Evolutionary conservation across 1,140 invertebrate genomes (phyloP), one percentile per base, ranked within the genome.

Genomic region (Carposina sasakii): DNA sequence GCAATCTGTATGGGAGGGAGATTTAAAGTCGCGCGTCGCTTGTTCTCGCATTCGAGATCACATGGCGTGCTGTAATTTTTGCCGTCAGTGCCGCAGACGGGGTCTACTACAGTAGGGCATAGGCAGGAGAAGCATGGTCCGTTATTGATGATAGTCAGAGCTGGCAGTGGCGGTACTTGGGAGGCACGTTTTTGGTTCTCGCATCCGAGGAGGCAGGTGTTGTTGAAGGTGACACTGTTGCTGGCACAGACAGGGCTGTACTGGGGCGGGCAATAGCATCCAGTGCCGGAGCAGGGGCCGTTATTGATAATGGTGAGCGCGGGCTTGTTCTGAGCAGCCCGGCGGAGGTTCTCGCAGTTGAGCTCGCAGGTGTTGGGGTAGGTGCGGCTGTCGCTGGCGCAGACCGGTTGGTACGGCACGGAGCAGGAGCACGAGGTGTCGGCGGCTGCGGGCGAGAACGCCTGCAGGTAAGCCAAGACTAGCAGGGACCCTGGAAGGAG

Each of bases 321-420:
- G 2, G 30, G 44, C 1, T 36, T 3, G 2, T 53, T 49, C 22
- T 10, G 4, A n/a, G 23, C 19, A 34, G 47, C 36, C 1, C 43
- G 43, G 33, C 23, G 50, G 12, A 33, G 26, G 28, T 47, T 60
- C 30, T 60, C 60, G 42, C 67, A 71, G 8, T 17, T 34, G 57
- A 95, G 76, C 45, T 90, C 86, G 75, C 94, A 96, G 68, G 94
- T 91, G 64, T 89, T 94, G 15, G 82, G 72, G 69, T 95, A 95
- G 28, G 92, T 94, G n/a, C 89, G 76, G 9, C 89, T 90, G 74
- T 95, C 90, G 20, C 89, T 91, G 15, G 92, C 93, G 75, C 93
- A 95, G 47, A 94, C 90, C 58, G 69, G 57, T 23, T 66, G 74
- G 9, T 63, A 57, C 50, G 78, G 85, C n/a, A 75, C 71, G 24